Evolutionary conservation across 1,140 invertebrate species (phyloP).

Genomic region (Leptoteleia sp.): DNA sequence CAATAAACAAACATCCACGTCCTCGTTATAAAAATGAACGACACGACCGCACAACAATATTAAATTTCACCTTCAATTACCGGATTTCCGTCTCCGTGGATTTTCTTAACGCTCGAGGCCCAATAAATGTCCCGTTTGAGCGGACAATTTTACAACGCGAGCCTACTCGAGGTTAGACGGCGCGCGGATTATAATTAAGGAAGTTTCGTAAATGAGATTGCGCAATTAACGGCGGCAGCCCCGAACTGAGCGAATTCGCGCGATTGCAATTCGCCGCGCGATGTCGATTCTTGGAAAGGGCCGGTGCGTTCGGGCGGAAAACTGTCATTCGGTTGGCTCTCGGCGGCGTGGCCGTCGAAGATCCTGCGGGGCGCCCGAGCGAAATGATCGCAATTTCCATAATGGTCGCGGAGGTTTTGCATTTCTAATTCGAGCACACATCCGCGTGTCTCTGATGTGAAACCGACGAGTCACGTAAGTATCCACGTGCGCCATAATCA

Average conservation of each 20-base stretch:
- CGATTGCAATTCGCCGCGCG: too few species aligned
- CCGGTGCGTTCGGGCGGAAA: conserved; percentile 13
- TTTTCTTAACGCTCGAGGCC: conserved; percentile 18
- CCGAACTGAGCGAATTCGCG: conserved; percentile 8
- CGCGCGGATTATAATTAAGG: conserved; percentile 46
- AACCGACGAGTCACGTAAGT: conserved; percentile 54
- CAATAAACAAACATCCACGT: conserved; percentile 13
- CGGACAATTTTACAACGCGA: conserved; percentile 37
- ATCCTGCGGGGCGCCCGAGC: conserved; percentile 50
- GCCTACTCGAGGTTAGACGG: conserved; percentile 28
- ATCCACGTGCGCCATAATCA: conserved; percentile 65
- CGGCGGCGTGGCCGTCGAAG: conserved; percentile 4
- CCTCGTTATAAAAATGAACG: conserved; percentile 14
- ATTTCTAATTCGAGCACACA: conserved; percentile 61
- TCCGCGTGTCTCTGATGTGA: conserved; percentile 59
- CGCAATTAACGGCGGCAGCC: conserved; percentile 27
- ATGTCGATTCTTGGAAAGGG: too few species aligned
- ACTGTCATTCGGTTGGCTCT: too few species aligned
- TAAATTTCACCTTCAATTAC: conserved; percentile 48
- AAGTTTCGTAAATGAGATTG: conserved; percentile 58
- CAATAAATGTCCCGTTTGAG: conserved; percentile 41
- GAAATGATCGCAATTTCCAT: conserved; percentile 62
- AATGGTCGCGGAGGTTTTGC: conserved; percentile 64
- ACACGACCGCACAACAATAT: conserved; percentile 16
- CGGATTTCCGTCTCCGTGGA: conserved; percentile 41